phyloP scores from a whole-genome alignment of 64 coral and sea anemone species.

The Actinia tenebrosa region DNA sequence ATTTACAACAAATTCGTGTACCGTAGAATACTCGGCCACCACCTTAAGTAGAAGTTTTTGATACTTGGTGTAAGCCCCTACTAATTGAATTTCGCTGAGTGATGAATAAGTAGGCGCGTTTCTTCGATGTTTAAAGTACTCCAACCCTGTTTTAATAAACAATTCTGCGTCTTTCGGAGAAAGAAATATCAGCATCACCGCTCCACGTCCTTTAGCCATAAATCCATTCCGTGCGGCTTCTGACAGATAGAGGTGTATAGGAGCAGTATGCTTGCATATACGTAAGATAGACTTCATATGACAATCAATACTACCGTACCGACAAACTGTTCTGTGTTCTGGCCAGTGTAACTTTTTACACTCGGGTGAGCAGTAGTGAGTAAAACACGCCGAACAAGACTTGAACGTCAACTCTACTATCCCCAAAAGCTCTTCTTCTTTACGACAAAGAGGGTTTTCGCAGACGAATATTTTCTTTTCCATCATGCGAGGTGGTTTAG shows the following conservation, averaged over 20 bases:
- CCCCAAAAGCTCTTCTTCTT: conserved; percentile 84
- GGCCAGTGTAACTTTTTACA: conserved; percentile 81
- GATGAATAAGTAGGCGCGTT: conserved; percentile 88
- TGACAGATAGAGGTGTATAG: conserved; percentile 62
- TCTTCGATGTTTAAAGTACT: conserved; percentile 82
- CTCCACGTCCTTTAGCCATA: conserved; percentile 78
- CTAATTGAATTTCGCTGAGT: conserved; percentile 47
- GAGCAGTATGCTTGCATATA: conserved; percentile 45
- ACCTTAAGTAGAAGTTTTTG: conserved; percentile 65
- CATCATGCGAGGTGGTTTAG: conserved; percentile 93
- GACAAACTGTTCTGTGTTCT: conserved; percentile 62
- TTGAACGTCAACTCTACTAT: conserved; percentile 94
- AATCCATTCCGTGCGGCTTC: conserved; percentile 66
- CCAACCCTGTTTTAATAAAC: conserved; percentile 77
- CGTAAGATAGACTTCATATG: conserved; percentile 82
- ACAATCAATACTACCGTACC: conserved; percentile 79
- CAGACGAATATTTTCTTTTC: conserved; percentile 91
- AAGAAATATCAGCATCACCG: conserved; percentile 84
- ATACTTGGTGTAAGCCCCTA: conserved; percentile 76
- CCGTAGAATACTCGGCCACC: conserved; percentile 60
- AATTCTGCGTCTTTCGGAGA: conserved; percentile 85
- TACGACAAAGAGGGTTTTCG: conserved; percentile 78
- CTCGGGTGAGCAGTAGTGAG: conserved; percentile 94
- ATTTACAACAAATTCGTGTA: conserved; percentile 82
- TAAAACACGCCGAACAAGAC: conserved; percentile 89